phyloP scores from a whole-genome alignment of 2,113 vertebrate genomes.

The Poeciliopsis occidentalis region DNA sequence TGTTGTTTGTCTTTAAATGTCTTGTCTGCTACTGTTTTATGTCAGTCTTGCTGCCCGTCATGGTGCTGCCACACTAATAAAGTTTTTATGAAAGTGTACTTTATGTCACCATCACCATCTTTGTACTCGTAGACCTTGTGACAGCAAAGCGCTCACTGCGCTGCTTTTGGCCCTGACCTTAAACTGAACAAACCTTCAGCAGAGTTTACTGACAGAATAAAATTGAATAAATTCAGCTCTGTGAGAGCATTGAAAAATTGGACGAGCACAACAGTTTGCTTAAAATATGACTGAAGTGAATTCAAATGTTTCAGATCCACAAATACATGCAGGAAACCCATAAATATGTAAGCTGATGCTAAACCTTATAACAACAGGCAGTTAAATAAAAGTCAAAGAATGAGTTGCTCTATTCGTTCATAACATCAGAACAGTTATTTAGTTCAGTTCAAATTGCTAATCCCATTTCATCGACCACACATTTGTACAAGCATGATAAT shows the following conservation, averaged over 20 bases:
- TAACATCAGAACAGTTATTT: not conserved
- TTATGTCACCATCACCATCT: too few relatives aligned
- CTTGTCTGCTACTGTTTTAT: too few relatives aligned
- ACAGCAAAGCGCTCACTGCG: too few relatives aligned
- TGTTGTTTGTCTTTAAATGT: too few relatives aligned
- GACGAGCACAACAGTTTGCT: not conserved
- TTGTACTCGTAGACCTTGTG: too few relatives aligned
- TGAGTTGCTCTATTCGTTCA: conserved; percentile 1
- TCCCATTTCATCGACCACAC: conserved; percentile 32
- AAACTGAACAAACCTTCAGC: not conserved
- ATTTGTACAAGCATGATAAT: conserved; percentile 9
- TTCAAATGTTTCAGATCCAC: not conserved
- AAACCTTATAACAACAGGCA: not conserved
- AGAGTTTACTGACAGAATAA: not conserved
- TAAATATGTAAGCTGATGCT: conserved; percentile 1
- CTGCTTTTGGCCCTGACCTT: not conserved
- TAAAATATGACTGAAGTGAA: not conserved
- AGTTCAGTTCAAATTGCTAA: conserved; percentile 22
- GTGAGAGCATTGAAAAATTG: too few relatives aligned
- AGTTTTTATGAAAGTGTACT: too few relatives aligned
- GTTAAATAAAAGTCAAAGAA: conserved; percentile 6
- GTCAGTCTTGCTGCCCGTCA: too few relatives aligned
- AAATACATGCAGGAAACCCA: not conserved
- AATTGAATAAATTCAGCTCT: too few relatives aligned
- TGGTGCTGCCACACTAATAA: too few relatives aligned